phyloP scores from a whole-genome alignment of 2,888 invertebrate species.

The Hipparchia semele region DNA sequence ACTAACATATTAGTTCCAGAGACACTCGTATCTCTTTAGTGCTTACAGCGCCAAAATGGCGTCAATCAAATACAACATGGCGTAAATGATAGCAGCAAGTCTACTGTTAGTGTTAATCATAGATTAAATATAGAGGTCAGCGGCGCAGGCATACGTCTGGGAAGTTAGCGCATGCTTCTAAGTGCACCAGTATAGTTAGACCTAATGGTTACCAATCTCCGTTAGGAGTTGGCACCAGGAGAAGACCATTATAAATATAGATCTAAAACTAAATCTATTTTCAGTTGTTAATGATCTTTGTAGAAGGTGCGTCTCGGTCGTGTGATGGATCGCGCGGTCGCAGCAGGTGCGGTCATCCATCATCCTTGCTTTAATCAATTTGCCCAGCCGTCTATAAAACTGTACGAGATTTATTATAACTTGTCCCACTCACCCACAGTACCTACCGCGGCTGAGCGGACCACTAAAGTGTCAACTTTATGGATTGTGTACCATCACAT shows the following conservation, averaged over 20 bases:
- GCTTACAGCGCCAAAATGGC: too few relatives aligned
- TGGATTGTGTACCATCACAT: conserved; percentile 11
- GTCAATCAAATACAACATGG: too few relatives aligned
- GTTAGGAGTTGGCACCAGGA: too few relatives aligned
- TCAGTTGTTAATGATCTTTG: conserved; percentile 31
- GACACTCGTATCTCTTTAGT: too few relatives aligned
- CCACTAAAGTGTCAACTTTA: conserved; percentile 30
- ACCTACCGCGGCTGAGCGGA: conserved; percentile 24
- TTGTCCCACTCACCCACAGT: conserved; percentile 23
- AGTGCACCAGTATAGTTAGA: too few relatives aligned
- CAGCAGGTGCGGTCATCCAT: conserved; percentile 72
- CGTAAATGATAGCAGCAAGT: too few relatives aligned
- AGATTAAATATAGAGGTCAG: too few relatives aligned
- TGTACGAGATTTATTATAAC: conserved; percentile 44
- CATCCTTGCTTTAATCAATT: conserved; percentile 73
- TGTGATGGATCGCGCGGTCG: conserved; percentile 44
- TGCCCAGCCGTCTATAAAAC: conserved; percentile 53
- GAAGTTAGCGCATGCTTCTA: too few relatives aligned
- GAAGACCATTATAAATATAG: not conserved
- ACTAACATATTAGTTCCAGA: too few relatives aligned
- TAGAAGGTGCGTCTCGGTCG: conserved; percentile 33
- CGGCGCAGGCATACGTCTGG: too few relatives aligned
- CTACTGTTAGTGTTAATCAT: too few relatives aligned
- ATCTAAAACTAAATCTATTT: conserved; percentile 27
- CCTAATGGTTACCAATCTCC: too few relatives aligned